phyloP scores from a whole-genome alignment of 1,140 invertebrate species.

The Neodiprion lecontei region DNA sequence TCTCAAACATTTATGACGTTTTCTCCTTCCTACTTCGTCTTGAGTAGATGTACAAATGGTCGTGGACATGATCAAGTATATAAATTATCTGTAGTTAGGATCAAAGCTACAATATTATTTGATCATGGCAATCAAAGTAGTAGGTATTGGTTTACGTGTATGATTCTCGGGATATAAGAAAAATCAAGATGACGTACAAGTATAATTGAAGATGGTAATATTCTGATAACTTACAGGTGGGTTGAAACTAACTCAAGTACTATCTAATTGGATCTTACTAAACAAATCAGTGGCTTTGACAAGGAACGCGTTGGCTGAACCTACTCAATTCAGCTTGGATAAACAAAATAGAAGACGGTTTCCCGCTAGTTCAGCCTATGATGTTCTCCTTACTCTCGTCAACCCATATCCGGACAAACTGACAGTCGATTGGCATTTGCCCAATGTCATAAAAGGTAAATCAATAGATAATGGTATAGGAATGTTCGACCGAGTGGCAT shows the following conservation, averaged over 20 bases:
- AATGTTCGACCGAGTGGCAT: neutral
- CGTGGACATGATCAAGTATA: no score
- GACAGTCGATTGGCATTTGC: slow-evolving; percentile 73
- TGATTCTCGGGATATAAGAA: neutral
- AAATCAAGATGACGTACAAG: neutral
- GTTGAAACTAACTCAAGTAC: slow-evolving; percentile 44
- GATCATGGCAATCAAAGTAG: neutral
- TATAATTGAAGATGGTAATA: slow-evolving; percentile 11
- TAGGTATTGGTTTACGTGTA: slow-evolving; percentile 5
- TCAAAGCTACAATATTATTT: no score
- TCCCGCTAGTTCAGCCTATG: slow-evolving; percentile 69
- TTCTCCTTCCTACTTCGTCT: neutral
- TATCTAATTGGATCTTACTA: slow-evolving; percentile 54
- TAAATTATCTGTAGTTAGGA: neutral
- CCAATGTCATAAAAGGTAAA: slow-evolving; percentile 66
- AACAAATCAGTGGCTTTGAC: slow-evolving; percentile 54
- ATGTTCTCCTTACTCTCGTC: slow-evolving; percentile 78
- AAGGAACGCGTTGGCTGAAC: slow-evolving; percentile 51
- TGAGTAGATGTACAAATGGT: no score
- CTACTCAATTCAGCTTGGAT: slow-evolving; percentile 54
- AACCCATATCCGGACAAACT: slow-evolving; percentile 78
- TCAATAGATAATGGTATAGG: neutral
- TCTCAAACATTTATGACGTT: neutral
- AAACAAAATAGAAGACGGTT: slow-evolving; percentile 57
- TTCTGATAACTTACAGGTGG: slow-evolving; percentile 38